phyloP scores from a whole-genome alignment of 2,113 vertebrate species.

The Dipodomys merriami region DNA sequence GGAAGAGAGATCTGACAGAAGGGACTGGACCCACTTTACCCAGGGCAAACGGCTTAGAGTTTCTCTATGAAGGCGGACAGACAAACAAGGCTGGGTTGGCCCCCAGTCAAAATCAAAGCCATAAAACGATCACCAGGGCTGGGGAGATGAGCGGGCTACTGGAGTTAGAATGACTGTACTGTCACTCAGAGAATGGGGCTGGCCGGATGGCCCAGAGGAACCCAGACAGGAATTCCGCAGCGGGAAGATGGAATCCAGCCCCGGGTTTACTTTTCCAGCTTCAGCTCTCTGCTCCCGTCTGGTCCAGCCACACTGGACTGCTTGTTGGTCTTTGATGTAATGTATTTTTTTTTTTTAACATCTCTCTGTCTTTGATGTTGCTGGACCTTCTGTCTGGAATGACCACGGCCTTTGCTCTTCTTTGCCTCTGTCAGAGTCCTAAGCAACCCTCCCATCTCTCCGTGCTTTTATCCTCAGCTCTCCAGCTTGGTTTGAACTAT shows the following conservation, averaged over 20 bases:
- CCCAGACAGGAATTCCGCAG: constrained; percentile 56
- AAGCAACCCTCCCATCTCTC: neutral
- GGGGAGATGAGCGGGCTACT: neutral
- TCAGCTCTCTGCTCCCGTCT: neutral
- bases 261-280: neutral
- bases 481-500: neutral
- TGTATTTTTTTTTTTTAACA: neutral
- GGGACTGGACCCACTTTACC: constrained; percentile 33
- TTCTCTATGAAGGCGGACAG: constrained; percentile 47
- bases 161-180: constrained; percentile 40
- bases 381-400: neutral
- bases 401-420: neutral
- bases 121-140: constrained; percentile 52
- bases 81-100: constrained; percentile 72
- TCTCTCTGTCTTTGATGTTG: constrained; percentile 1
- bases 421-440: neutral
- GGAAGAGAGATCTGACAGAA: constrained; percentile 41
- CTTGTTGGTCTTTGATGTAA: neutral
- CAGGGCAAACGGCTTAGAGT: constrained; percentile 50
- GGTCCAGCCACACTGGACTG: neutral
- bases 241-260: constrained; percentile 1
- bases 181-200: neutral
- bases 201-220: constrained; percentile 21
- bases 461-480: neutral
- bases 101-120: constrained; percentile 64